phyloP scores from a whole-genome alignment of 1,140 invertebrate genomes.

The Aporrectodea caliginosa region DNA sequence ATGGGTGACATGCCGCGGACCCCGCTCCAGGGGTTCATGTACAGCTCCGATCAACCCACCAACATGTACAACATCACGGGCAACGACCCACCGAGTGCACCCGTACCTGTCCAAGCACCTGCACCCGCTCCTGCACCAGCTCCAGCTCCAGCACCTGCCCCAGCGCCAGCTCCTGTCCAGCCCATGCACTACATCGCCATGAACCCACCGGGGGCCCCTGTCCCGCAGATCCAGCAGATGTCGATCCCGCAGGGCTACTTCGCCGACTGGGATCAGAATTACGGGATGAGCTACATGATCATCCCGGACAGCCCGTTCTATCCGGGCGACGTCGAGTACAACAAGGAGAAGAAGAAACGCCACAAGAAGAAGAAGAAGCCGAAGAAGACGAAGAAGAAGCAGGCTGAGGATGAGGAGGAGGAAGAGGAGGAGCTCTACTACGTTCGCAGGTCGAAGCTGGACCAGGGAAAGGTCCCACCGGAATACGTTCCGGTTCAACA shows the following conservation, averaged over 20 bases:
- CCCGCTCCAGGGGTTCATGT: neutral
- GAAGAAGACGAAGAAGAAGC: conserved; percentile 3
- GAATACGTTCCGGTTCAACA: neutral
- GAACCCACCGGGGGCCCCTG: neutral
- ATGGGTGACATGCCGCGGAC: neutral
- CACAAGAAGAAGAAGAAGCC: neutral
- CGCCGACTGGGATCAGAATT: conserved; percentile 16
- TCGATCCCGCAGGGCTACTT: conserved; percentile 16
- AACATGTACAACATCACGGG: neutral
- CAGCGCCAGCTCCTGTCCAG: neutral
- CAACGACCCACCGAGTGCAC: neutral
- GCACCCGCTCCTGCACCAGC: neutral
- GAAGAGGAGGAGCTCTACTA: conserved; percentile 3
- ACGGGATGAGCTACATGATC: neutral
- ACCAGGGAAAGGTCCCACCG: neutral
- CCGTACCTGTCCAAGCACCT: neutral
- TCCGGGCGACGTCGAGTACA: neutral
- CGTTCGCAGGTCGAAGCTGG: neutral
- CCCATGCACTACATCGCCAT: neutral
- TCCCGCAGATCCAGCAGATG: neutral
- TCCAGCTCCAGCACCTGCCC: neutral
- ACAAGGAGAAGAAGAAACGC: neutral
- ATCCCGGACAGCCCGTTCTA: conserved; percentile 10
- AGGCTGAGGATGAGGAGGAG: neutral
- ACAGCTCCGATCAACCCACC: neutral